Evolutionary conservation across 2,113 vertebrate species (phyloP), one percentile per base, ranked within the genome.

Genomic region (Orycteropus afer): DNA sequence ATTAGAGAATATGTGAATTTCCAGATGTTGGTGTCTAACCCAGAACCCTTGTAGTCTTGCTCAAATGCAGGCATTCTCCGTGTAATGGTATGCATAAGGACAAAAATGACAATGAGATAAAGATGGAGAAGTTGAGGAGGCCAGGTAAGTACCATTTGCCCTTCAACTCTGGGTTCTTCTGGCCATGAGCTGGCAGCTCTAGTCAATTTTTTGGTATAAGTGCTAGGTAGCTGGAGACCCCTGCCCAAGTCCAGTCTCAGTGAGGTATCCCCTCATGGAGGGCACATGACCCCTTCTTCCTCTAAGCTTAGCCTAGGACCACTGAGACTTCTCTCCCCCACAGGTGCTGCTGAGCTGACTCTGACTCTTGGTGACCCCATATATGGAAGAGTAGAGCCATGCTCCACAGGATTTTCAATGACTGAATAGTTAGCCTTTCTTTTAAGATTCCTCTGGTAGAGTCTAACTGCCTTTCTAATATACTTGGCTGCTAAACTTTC

Each of bases 21-120:
- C 8, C 25, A 40, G 12, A 78, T 18, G 37, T 37, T 13, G 8
- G 3, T 11, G 25, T 81, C 80, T 97, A 77, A 95, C 0, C 22
- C 27, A 32, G 7, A 7, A 0, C 73, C 23, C 37, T 90, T 93
- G 79, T 55, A 97, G 96, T 95, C 67, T 92, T 95, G 22, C 40
- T 92, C 23, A 73, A 53, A 87, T 93, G 93, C 42, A 65, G 81
- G 7, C 47, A 27, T 74, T 90, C 45, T 87, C n/a, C 85, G 40
- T 4, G 0, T 47, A 57, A 59, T 29, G 47, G 77, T 82, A 23
- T 80, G 1, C 15, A 3, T 23, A 92, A 96, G 23, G 67, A 92
- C 69, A 91, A 84, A 90, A 90, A 67, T 51, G 89, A 15, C 29
- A 90, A 76, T 49, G 65, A 87, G 29, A 53, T 80, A 67, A 94